Conservation (phyloP, 2,888 invertebrate species). For the Deladenus siricidicola region DNA sequence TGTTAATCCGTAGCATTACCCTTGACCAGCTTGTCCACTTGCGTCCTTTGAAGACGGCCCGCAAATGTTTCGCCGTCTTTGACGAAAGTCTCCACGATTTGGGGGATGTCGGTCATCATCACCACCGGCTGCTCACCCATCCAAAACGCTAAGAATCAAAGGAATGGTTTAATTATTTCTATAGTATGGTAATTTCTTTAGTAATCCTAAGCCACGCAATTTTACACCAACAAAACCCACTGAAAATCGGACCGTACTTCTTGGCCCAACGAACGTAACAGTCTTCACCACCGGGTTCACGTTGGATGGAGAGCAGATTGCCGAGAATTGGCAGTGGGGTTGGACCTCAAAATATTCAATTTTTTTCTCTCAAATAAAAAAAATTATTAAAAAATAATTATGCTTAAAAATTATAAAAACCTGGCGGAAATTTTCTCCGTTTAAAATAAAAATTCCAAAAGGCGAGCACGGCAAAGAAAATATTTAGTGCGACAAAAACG, state of each 20-base stretch:
- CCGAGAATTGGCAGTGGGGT: constrained; percentile 12
- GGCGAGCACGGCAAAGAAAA: too few species aligned
- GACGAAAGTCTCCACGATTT: constrained; percentile 8
- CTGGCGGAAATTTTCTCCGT: too few species aligned
- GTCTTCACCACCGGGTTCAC: constrained; percentile 5
- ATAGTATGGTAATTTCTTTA: too few species aligned
- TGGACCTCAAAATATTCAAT: constrained; percentile 1
- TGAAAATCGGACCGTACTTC: constrained; percentile 13
- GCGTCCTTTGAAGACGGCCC: not conserved
- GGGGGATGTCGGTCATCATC: constrained; percentile 2
- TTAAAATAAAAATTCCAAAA: too few species aligned
- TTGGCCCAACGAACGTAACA: constrained; percentile 2
- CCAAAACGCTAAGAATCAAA: constrained; percentile 2
- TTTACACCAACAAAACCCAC: too few species aligned
- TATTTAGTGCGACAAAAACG: too few species aligned
- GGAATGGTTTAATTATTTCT: too few species aligned
- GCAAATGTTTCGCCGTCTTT: constrained; percentile 14
- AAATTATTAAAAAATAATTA: too few species aligned
- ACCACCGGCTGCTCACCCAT: constrained; percentile 2
- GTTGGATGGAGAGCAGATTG: constrained; percentile 5
- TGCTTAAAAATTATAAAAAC: too few species aligned
- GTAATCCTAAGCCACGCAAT: too few species aligned
- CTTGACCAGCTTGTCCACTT: not conserved
- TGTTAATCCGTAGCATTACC: too few species aligned
- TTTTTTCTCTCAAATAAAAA: too few species aligned